Evolutionary conservation across 2,797 vertebrate species (phyloP).

Genomic region (Sebastes hubbsi): DNA sequence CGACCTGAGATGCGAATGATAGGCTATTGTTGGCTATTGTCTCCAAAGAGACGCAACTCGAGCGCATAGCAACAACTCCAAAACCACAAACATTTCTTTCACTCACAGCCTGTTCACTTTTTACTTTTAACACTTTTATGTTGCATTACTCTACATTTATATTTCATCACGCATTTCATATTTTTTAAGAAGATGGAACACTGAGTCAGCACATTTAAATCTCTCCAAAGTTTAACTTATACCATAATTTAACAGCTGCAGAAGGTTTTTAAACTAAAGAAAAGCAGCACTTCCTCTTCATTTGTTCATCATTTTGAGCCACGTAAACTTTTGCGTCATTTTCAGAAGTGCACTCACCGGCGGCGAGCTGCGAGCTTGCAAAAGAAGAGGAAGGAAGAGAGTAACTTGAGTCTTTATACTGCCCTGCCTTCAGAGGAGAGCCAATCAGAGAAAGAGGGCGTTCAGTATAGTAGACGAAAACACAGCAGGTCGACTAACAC

Average conservation of each 20-base stretch:
- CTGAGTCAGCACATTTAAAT: neutral
- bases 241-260: neutral
- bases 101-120: neutral
- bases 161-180: neutral
- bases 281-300: rapidly evolving
- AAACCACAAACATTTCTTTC: neutral
- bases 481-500: neutral
- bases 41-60: neutral
- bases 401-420: conserved; percentile 64
- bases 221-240: rapidly evolving
- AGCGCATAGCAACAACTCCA: neutral
- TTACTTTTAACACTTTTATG: too few species aligned
- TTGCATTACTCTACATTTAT: rapidly evolving
- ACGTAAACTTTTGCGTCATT: neutral
- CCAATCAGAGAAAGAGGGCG: conserved; percentile 76
- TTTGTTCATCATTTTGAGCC: neutral
- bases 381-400: conserved; percentile 36
- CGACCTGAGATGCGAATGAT: neutral
- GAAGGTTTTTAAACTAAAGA: neutral
- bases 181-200: neutral
- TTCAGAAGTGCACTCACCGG: conserved; percentile 30
- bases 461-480: conserved; percentile 8
- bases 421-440: conserved; percentile 70
- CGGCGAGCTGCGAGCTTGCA: neutral
- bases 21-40: neutral